Base-by-base conservation (phyloP, 2,888 invertebrate genomes). In the Tetanocera ferruginea region DNA sequence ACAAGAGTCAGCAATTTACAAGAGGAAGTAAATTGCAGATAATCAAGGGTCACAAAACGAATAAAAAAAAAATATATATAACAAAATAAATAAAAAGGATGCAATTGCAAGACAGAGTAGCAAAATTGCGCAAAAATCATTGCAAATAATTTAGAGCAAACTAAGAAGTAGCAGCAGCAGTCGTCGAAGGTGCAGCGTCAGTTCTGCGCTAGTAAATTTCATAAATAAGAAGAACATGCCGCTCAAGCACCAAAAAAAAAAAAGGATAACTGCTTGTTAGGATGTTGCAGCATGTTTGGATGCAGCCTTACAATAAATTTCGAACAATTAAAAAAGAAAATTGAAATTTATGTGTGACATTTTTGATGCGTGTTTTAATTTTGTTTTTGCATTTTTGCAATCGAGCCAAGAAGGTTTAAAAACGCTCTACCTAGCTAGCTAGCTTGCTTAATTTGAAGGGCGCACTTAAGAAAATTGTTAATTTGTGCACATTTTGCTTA, bases 261-360 rank as follows among this genome's bases (percentile, higher is more conserved):
- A 78, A 79, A 79, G 79, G 77, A 79, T 77, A 76, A 76, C 76
- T 71, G 55, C 64, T 37, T 81, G 81, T 81, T 81, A 79, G 76
- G 79, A 78, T 82, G 82, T 79, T 76, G 81, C 87, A 11, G 37
- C 55, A 55, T 82, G 82, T 81, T 82, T 80, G 76, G 79, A 78
- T 82, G 82, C 80, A 78, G 81, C 86, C 86, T 81, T 80, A 81
- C 83, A 84, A 85, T 86, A 86, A 86, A 86, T 86, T 86, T 81
- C 84, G 83, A 81, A 84, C 86, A 86, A 86, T 87, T 86, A 87
- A 85, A 81, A 85, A 83, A 84, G 85, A 85, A 86, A 86, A 87
- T 86, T 86, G 83, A 86, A 86, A 86, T 86, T 86, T 86, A 86
- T 87, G 86, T 84, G 84, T 84, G 86, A 86, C 87, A 87, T 82